phyloP scores from a whole-genome alignment of 2,113 vertebrate genomes.

The Dromas ardeola region DNA sequence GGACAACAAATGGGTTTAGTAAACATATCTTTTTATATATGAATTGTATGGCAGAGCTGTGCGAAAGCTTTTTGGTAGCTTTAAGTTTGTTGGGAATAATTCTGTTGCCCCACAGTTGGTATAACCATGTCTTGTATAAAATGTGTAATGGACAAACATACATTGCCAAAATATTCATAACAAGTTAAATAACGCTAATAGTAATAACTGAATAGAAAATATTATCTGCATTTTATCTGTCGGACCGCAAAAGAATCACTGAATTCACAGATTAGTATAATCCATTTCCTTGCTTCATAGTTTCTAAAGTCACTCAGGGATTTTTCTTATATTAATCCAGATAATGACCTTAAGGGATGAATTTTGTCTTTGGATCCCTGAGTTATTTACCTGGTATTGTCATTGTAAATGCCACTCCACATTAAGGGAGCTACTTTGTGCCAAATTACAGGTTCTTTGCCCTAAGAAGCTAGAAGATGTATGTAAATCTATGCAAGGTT shows the following conservation, averaged over 20 bases:
- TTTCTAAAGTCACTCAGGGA: neutral
- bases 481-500: neutral
- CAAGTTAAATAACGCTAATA: neutral
- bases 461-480: neutral
- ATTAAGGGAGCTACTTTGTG: neutral
- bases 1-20: neutral
- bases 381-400: neutral
- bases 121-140: neutral
- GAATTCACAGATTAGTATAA: slow-evolving; percentile 5
- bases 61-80: neutral
- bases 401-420: neutral
- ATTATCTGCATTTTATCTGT: neutral
- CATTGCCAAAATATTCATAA: neutral
- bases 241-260: neutral
- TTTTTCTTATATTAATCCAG: slow-evolving; percentile 9
- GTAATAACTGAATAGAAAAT: neutral
- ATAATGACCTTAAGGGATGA: neutral
- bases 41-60: neutral
- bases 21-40: neutral
- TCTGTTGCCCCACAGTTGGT: neutral
- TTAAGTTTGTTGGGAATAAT: neutral
- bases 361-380: slow-evolving; percentile 4
- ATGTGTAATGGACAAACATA: neutral
- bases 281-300: neutral
- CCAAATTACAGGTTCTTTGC: neutral